phyloP scores from a whole-genome alignment of 2,888 invertebrate species.

The Mimas tiliae region DNA sequence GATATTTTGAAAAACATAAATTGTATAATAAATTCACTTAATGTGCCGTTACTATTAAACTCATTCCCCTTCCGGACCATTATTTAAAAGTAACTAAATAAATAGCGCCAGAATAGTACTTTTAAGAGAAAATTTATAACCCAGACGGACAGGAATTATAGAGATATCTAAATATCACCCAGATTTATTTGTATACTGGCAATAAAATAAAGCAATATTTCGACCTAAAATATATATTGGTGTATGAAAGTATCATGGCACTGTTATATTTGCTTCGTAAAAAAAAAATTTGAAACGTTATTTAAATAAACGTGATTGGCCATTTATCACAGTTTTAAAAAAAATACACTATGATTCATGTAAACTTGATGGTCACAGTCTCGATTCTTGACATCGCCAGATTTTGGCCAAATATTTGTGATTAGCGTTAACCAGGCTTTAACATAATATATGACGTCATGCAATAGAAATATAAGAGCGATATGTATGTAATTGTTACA shows the following conservation, averaged over 20 bases:
- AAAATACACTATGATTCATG: neutral
- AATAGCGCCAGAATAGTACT: neutral
- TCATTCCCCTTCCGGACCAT: neutral
- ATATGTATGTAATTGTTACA: too few species aligned
- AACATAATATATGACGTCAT: neutral
- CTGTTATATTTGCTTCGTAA: neutral
- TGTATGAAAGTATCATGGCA: neutral
- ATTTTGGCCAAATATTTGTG: neutral
- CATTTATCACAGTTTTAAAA: constrained; percentile 4
- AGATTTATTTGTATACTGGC: constrained; percentile 10
- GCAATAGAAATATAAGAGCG: too few species aligned
- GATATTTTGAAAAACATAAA: neutral
- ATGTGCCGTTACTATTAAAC: neutral
- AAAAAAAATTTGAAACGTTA: neutral
- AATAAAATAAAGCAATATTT: constrained; percentile 5
- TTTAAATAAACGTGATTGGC: neutral
- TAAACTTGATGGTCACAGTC: constrained; percentile 3
- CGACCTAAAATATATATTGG: neutral
- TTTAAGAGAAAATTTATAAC: neutral
- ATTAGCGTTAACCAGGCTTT: too few species aligned
- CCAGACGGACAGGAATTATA: neutral
- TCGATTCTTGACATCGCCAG: neutral
- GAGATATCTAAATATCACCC: neutral
- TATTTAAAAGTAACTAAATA: neutral
- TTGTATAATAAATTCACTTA: constrained; percentile 6